Conservation (phyloP, 1,140 invertebrate species). For the Adelges cooleyi region DNA sequence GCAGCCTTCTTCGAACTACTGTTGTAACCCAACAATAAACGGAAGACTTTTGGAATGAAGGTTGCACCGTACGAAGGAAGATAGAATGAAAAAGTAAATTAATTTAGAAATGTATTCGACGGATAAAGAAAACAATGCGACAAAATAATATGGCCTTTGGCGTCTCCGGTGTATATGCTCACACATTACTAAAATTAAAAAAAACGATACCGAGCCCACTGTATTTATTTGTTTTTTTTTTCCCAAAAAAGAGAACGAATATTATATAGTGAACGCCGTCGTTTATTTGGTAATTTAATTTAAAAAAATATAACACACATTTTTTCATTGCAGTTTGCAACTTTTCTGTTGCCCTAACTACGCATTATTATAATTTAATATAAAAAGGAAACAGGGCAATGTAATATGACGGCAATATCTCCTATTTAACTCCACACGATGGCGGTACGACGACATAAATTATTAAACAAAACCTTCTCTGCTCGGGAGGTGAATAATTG, state of each 20-base stretch:
- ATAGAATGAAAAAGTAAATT: background rate
- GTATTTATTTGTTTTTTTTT: conserved; percentile 24
- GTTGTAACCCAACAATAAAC: too few relatives aligned
- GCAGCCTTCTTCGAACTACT: too few relatives aligned
- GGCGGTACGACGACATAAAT: conserved; percentile 13
- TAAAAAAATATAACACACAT: conserved; percentile 25
- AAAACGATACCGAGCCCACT: conserved; percentile 20
- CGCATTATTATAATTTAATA: conserved; percentile 27
- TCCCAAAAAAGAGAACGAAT: conserved; percentile 1
- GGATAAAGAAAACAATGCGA: background rate
- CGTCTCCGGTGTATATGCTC: background rate
- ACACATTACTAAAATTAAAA: conserved; percentile 19
- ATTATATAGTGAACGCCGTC: conserved; percentile 7
- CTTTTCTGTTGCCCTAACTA: background rate
- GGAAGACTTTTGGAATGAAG: too few relatives aligned
- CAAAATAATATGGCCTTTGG: background rate
- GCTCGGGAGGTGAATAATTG: conserved; percentile 24
- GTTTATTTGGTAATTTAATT: conserved; percentile 29
- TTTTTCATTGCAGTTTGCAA: conserved; percentile 25
- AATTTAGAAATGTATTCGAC: background rate
- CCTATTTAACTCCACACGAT: conserved; percentile 11
- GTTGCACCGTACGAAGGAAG: too few relatives aligned
- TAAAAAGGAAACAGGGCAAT: conserved; percentile 7
- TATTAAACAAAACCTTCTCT: conserved; percentile 26
- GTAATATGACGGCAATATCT: conserved; percentile 24